Evolutionary conservation across 1,140 invertebrate genomes (phyloP), one percentile per base, ranked within the genome.

Genomic region (Drosophila repleta): DNA sequence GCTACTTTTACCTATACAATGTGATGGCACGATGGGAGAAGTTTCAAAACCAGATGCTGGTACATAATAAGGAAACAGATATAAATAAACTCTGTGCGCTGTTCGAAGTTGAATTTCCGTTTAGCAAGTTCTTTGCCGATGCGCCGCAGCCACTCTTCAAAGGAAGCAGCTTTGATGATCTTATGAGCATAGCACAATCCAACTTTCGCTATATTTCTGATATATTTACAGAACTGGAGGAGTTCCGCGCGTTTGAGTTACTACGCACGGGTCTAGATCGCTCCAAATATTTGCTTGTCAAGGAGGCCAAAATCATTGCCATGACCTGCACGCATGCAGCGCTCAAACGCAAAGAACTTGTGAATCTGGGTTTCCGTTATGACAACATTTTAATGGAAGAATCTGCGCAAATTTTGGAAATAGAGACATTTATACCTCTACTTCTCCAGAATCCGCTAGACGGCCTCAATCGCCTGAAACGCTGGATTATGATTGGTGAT

Each of bases 401-500:
- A 93, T 95, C 98, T 0, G 99, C 98, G 0, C 99, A 99, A 93
- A 99, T 99, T 79, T 93, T 99, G 17, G 99, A 99, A 93, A 99
- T 99, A 62, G 99, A 99, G 93, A 99, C 99, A 0, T 99, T 99
- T 90, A 99, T 99, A 89, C 99, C 99, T 0, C 93, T 99, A 7
- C 93, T 99, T 0, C 93, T 99, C 20, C 99, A 99, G 92, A 99
- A 99, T 93, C 98, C 99, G 0, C 95, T 99, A 90, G 98, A 99
- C 90, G 98, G 98, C 2, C 95, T 95, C 45, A 99, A 98, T 92
- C 94, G 99, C 1, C 92, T 99, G 29, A 99, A 99, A 92, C 94
- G 99, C 11, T 99, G 99, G 99, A 99, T 99, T 56, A 99, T 99
- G 99, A 99, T 99, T 90, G 99, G 99, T 5, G 99, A 99, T 93